Conservation (phyloP, 2,888 invertebrate species). For the Norana najaformis region DNA sequence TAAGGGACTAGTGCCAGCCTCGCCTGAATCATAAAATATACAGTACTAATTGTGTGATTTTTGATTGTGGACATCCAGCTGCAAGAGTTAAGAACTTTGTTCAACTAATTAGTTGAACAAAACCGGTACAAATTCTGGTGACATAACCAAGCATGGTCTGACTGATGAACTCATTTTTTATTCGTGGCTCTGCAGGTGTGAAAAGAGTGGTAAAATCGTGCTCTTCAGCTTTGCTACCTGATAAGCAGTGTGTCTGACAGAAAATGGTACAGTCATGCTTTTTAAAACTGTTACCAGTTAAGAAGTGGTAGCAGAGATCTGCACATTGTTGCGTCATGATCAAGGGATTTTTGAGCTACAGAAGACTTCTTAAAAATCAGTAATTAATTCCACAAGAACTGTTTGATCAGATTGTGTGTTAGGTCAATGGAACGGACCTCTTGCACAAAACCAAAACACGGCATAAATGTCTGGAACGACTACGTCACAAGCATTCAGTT, state of each 20-base stretch:
- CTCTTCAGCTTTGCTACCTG: neutral
- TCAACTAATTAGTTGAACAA: neutral
- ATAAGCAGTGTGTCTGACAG: neutral
- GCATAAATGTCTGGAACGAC: neutral
- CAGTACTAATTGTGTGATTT: neutral
- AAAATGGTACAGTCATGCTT: neutral
- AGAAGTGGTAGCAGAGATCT: neutral
- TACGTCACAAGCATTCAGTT: neutral
- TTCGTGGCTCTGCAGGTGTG: neutral
- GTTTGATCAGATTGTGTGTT: neutral
- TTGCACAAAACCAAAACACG: too few relatives aligned
- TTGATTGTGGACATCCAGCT: neutral
- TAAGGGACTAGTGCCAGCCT: neutral
- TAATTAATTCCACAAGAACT: neutral
- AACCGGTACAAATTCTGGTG: neutral
- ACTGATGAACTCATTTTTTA: neutral
- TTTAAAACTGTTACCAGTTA: neutral
- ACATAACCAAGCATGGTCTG: neutral
- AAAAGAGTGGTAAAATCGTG: neutral
- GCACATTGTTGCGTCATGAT: neutral
- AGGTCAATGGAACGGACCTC: neutral
- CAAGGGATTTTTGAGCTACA: neutral
- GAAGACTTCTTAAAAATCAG: neutral
- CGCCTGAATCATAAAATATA: neutral
- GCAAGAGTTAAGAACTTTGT: constrained; percentile 13